Base-by-base conservation (phyloP, 2,113 vertebrate genomes). In the Sakesphorus luctuosus region DNA sequence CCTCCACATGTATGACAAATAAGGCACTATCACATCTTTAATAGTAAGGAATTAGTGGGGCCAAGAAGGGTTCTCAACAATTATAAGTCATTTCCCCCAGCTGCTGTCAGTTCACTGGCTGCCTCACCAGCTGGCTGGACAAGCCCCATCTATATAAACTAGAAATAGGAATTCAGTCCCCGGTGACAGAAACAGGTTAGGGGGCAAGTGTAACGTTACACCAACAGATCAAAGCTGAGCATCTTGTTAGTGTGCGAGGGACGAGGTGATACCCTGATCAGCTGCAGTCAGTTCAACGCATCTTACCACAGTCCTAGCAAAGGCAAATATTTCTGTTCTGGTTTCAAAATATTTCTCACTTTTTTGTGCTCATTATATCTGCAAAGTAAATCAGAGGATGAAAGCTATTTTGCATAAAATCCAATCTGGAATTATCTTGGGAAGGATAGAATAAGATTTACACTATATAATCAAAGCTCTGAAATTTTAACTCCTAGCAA, bases 321-420 rank as follows among this genome's bases (percentile, higher is more conserved):
- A 91, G 40, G 49, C 74, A 83, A 69, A 90, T 19, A 1, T 62
- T 95, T 90, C 35, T 85, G 35, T 52, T 85, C n/a, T 58, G 5
- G 65, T 68, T 73, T 85, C 43, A 69, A 24, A 87, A 72, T 76
- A 84, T 43, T 83, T 61, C 43, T n/a, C 44, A 56, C 21, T 73
- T 73, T 62, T 85, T 44, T 43, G 40, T 31, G 25, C 25, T 94
- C 13, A 80, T 77, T 20, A 9, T 47, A 14, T 53, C 75, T 69
- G 31, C 40, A 62, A 80, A 90, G 19, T 58, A 76, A 69, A 88
- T 76, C 49, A 85, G 40, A 82, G 4, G 11, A 56, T 61, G 53
- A 88, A 80, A 92, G 18, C 9, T 46, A 4, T 78, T 85, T 90
- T 85, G 53, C 58, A 69, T 85, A 87, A 95, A 93, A 73, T 65